These are phyloP conservation scores for Drosophila miranda DNA, from an alignment of 1,140 invertebrate genomes.

Conservation along the genomic window DNA sequence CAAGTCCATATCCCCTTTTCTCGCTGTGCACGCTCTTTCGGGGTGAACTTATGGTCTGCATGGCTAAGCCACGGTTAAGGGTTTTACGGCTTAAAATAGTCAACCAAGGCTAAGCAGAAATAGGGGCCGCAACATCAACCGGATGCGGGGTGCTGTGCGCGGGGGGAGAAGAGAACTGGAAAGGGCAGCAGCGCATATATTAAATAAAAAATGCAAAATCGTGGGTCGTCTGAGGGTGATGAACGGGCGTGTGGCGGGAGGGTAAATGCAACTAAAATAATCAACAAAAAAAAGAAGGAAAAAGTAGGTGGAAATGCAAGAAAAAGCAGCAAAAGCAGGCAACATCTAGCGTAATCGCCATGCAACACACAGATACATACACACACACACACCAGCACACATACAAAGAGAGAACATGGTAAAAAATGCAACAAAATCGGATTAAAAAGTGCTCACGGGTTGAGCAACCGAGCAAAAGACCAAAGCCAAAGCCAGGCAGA, in stretches of 20 bases:
- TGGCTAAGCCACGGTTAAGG: conserved; percentile 60
- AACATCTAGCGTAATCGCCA: conserved; percentile 61
- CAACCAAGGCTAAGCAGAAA: conserved; percentile 49
- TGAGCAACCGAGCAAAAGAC: conserved; percentile 58
- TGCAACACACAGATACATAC: conserved; percentile 31
- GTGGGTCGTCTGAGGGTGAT: conserved; percentile 39
- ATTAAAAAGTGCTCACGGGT: conserved; percentile 72
- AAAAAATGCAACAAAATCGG: conserved; percentile 76
- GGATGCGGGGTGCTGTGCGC: not conserved
- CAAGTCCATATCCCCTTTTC: conserved; percentile 36
- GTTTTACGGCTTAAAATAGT: conserved; percentile 63
- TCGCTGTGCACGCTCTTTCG: conserved; percentile 45
- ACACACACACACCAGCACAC: conserved; percentile 13
- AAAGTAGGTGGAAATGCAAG: conserved; percentile 56
- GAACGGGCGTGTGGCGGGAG: conserved; percentile 24
- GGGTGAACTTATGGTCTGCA: conserved; percentile 51
- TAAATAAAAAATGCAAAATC: conserved; percentile 68
- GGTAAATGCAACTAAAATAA: conserved; percentile 65
- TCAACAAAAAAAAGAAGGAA: conserved; percentile 52
- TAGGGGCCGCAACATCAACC: conserved; percentile 36
- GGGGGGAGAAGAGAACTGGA: not conserved
- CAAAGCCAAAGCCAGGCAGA: conserved; percentile 53
- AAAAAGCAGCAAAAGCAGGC: conserved; percentile 25
- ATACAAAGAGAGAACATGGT: conserved; percentile 41
- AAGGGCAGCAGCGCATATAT: conserved; percentile 53